phyloP scores from a whole-genome alignment of 2,113 vertebrate genomes.

The Pithys albifrons region DNA sequence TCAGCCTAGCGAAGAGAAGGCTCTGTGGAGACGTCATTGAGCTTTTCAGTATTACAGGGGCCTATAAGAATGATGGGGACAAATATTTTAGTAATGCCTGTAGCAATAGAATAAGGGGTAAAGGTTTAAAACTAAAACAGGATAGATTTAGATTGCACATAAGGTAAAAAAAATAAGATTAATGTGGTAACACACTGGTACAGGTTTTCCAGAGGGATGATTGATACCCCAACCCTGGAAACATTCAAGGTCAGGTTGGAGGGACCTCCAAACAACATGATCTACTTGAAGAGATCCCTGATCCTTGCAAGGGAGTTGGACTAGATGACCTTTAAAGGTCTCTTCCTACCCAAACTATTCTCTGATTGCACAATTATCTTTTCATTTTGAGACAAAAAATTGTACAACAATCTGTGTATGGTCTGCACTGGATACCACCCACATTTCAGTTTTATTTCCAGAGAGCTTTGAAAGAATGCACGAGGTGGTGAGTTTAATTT shows the following conservation, averaged over 20 bases:
- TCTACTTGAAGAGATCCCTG: neutral
- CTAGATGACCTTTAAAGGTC: neutral
- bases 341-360: neutral
- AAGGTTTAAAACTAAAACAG: neutral
- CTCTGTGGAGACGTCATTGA: neutral
- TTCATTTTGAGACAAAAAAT: neutral
- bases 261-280: rapidly evolving
- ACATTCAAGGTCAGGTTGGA: neutral
- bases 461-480: neutral
- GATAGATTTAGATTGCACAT: neutral
- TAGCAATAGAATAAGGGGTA: neutral
- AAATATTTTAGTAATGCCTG: neutral
- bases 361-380: neutral
- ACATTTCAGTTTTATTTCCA: neutral
- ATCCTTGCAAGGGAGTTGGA: neutral
- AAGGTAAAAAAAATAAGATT: neutral
- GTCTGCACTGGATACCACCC: neutral
- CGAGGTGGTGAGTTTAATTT: neutral
- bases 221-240: no score
- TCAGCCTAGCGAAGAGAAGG: neutral
- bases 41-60: neutral
- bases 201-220: neutral
- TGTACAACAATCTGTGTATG: neutral
- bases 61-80: neutral
- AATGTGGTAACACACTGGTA: neutral